Base-by-base conservation (phyloP, 2,888 invertebrate species). In the Drosophila diplacantha region DNA sequence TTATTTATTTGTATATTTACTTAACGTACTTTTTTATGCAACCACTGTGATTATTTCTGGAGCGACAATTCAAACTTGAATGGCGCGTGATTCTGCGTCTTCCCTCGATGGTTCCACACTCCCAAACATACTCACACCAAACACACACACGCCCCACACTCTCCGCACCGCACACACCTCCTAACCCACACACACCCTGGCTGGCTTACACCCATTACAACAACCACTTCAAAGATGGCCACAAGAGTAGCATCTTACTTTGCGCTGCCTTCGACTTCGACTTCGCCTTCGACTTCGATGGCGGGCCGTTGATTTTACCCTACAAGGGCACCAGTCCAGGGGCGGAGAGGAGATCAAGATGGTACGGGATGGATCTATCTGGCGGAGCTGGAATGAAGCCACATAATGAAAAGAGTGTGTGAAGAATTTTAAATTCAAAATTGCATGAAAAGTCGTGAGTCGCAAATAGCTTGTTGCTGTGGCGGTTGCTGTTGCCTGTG, bases 391-490 rank as follows among this genome's bases (percentile, higher is more conserved):
- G 72, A 72, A 69, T 70, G 76, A 60, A 79, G 80, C 80, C 64
- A 79, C 84, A 80, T 81, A 81, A 81, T 81, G 83, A 81, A 84
- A 81, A 83, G 80, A 81, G 84, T 81, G 80, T 81, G 85, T 81
- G 83, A 84, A 84, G 81, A 84, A 83, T 81, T 81, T 81, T 83
- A 81, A 84, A 81, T 81, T 81, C 84, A 83, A 81, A 81, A 83
- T 81, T 78, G 83, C 81, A 84, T 84, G 85, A 84, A 81, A 81
- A 81, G 82, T 81, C 81, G 81, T 81, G 81, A 81, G 81, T 84
- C 84, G 80, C 83, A 84, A 84, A 84, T 81, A 75, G 80, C 79
- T 81, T 75, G 84, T 80, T 80, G 76, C 68, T 53, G 47, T 53
- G 52, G 52, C 59, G 37, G 37, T 46, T 55, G 34, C 11, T 55